These are phyloP conservation scores for Pyrrhosoma nymphula DNA, from an alignment of 2,888 invertebrate species.

Conservation along the genomic window DNA sequence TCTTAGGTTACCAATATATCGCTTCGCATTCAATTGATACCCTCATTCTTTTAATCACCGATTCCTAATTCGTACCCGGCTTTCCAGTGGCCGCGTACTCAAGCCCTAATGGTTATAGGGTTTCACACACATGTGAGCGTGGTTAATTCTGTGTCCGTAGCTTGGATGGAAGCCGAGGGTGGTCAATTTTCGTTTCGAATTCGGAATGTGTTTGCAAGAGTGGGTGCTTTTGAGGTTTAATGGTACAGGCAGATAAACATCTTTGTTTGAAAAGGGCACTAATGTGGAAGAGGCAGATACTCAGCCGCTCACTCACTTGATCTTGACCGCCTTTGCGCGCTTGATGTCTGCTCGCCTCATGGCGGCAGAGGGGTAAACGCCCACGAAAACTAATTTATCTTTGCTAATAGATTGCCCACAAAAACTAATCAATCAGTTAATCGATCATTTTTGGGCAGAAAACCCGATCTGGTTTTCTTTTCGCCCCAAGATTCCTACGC, in stretches of 20 bases:
- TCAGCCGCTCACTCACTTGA: too few relatives aligned
- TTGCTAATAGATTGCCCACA: too few relatives aligned
- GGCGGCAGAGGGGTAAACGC: not conserved
- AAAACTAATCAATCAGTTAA: not conserved
- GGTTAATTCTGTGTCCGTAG: not conserved
- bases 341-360: not conserved
- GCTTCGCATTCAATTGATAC: slow-evolving; percentile 6
- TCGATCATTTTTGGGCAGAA: not conserved
- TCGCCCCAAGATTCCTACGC: not conserved
- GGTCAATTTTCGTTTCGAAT: slow-evolving; percentile 3
- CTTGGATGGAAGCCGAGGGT: not conserved
- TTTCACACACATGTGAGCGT: not conserved
- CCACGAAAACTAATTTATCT: too few relatives aligned
- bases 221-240: not conserved
- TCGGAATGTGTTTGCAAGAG: not conserved
- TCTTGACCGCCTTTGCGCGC: not conserved
- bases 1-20: not conserved
- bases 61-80: not conserved
- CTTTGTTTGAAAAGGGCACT: not conserved
- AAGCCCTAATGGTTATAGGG: not conserved
- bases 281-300: not conserved
- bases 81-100: not conserved
- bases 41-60: not conserved
- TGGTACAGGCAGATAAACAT: slow-evolving; percentile 35
- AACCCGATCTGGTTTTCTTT: not conserved